Conservation (phyloP, 2,888 invertebrate genomes). For the Tiliacea citrago region DNA sequence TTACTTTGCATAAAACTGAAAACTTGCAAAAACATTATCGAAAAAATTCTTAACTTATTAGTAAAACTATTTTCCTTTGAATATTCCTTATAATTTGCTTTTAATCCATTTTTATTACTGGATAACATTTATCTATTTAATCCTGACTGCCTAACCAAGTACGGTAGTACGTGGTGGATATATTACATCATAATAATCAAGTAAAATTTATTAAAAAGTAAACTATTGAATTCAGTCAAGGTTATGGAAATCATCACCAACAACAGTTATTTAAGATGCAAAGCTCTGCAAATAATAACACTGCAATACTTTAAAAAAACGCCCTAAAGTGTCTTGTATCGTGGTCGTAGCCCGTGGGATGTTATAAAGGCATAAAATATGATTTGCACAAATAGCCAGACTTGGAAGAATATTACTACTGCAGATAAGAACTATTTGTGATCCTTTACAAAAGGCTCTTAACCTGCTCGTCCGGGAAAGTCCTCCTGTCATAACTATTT, state of each 20-base stretch:
- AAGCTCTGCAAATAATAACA: background rate
- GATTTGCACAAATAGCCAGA: background rate
- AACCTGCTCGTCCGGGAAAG: background rate
- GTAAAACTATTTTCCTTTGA: too few species aligned
- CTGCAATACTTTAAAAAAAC: background rate
- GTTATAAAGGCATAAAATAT: background rate
- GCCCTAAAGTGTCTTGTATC: background rate
- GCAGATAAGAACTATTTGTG: background rate
- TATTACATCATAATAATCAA: background rate
- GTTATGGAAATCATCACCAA: background rate
- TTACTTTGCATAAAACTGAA: background rate
- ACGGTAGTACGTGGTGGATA: too few species aligned
- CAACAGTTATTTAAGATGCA: background rate
- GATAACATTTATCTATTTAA: slow-evolving; percentile 9
- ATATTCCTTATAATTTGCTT: background rate
- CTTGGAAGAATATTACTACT: background rate
- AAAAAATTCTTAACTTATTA: background rate
- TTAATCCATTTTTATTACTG: background rate
- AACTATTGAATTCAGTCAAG: too few species aligned
- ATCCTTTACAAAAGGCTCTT: background rate
- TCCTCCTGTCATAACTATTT: background rate
- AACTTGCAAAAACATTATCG: background rate
- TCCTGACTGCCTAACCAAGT: too few species aligned
- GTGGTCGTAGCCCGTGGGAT: background rate
- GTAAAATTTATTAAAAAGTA: too few species aligned